Base-by-base conservation (phyloP, 2,797 vertebrate genomes). In the Siniperca obscura region DNA sequence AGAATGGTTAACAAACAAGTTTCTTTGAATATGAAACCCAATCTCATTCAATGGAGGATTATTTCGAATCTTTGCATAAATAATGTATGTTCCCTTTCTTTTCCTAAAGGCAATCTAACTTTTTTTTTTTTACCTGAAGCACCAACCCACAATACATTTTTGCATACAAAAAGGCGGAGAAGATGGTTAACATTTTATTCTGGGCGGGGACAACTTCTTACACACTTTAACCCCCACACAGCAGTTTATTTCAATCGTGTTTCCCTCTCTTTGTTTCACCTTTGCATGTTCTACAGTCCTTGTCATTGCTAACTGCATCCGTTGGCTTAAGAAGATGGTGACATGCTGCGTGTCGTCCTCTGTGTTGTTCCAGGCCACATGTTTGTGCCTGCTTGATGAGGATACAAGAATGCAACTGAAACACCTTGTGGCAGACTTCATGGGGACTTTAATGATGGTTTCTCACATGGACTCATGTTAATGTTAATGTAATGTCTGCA, bases 381-480 rank as follows among this genome's bases (percentile, higher is more conserved):
- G 68, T 73, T 81, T 85, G 74, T 64, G 57, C 13, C 30, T 57
- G 61, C 57, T 81, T 75, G 22, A 73, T 36, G 55, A 27, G 46
- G 67, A 78, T 46, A 62, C 44, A 79, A 76, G 87, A 92, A 90
- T 86, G 82, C 55, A 60, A 60, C 21, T 55, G 27, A 64, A 82
- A 76, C 56, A 69, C 60, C 70, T 55, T 1, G 16, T 70, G 78
- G 75, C 46, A 70, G 57, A 71, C 73, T 70, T 74, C 61, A 59
- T 14, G 27, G 56, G 52, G 57, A 69, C 73, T 67, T 60, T 74
- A 78, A 89, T 78, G 66, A 71, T 36, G 62, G 78, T 44, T 72
- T 84, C 70, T 50, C 66, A 3, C 17, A 36, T 50, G 30, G 76
- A 78, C 36, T 36, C 36, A 30, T 30, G 30, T 30, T 30, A 30